Base-by-base conservation (phyloP, 1,140 invertebrate species). In the Chymomyza costata region DNA sequence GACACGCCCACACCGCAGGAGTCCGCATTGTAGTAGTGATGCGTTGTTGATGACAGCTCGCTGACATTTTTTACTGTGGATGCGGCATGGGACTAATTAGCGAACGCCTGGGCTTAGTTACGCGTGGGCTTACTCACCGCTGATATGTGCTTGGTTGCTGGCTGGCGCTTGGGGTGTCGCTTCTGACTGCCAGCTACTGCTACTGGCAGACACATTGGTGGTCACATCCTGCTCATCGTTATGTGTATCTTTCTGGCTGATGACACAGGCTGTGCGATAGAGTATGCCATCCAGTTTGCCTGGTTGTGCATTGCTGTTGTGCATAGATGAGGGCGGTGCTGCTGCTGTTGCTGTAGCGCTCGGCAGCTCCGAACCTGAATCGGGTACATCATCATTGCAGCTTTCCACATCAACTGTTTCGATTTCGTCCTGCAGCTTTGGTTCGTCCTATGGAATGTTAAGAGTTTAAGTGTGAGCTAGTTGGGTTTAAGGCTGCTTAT, bases 401-500 rank as follows among this genome's bases (percentile, higher is more conserved):
- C 87, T 87, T 64, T 88, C 87, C 17, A 88, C 87, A 45, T 88
- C 87, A 0, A 88, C 87, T 0, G 87, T 87, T 83, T 88, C 87
- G 35, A 88, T 87, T 62, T 88, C 87, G 6, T 88, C 87, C 43
- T 85, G 82, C 37, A 68, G 41, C 28, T 85, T 81, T 13, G 17
- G 25, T 39, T 85, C 74, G 8, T 84, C 70, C 81, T 81, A 14
- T 14, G 16, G 6, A 8, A 8, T 2, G 16, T 0, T 32, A 8
- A 31, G n/a, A 18, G 25, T 5, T 16, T 17, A 1, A 0, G 16
- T 28, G 2, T 28, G n/a, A 17, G 7, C 14, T 30, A 15, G 11
- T 2, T 31, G 17, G 17, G n/a, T 11, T 2, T 0, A 15, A 8
- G 21, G 8, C 21, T 25, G 8, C n/a, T n/a, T n/a, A n/a, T n/a